Base-by-base conservation (phyloP, 2,888 invertebrate species). In the Platycheirus albimanus region DNA sequence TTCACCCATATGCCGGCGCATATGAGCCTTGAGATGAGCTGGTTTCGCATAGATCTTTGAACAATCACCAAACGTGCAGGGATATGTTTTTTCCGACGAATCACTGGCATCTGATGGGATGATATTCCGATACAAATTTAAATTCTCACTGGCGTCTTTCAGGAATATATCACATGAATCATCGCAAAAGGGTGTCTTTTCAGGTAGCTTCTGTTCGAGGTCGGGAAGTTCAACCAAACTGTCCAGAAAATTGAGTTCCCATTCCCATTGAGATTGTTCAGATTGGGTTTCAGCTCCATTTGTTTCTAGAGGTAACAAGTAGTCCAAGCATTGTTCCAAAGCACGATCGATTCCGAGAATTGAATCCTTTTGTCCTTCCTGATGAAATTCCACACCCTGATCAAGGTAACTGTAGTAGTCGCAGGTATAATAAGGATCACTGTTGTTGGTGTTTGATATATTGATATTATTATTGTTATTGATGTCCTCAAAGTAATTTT, bases 11-110 rank as follows among this genome's bases (percentile, higher is more conserved):
- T 98, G 97, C 28, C 97, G 93, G 11, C 97, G 93, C 85, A 97
- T 90, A 88, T 98, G 98, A 6, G 97, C 97, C 87, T 97, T 96
- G 43, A 98, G 92, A 89, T 98, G 97, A 0, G 97, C 97, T 1
- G 96, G 95, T 89, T 98, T 98, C 33, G 96, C 96, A 87, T 98
- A 98, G 2, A 96, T 92, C 91, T 97, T 96, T 17, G 93, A 93
- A 87, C 96, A 96, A 58, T 93, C 93, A 3, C 92, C 92, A 85
- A 94, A 95, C 0, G 94, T 94, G 90, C 94, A 96, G 84, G 93
- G 93, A 91, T 93, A 96, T 87, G 92, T 88, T 92, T 86, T 93
- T 93, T 88, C 93, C 90, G 87, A 93, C 89, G 52, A 3, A 10
- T 52, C 69, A 52, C 24, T 45, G 10, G 45, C 11, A 10, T 45